Evolutionary conservation across 1,140 invertebrate genomes (phyloP).

Genomic region (Papilio glaucus): DNA sequence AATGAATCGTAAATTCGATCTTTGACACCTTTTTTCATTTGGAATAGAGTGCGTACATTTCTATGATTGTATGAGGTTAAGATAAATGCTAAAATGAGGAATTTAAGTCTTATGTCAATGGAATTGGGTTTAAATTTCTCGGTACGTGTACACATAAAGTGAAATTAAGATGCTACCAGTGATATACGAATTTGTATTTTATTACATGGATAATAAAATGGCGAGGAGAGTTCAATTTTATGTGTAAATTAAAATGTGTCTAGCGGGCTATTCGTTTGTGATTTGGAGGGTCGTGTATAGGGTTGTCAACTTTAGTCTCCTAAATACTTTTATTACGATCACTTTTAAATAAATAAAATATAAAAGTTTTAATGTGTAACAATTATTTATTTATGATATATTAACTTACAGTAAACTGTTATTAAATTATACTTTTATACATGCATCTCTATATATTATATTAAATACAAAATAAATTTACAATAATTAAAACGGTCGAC

Average conservation of each 20-base stretch:
- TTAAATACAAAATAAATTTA: no score
- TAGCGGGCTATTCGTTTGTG: slow-evolving; percentile 55
- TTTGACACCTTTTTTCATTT: slow-evolving; percentile 83
- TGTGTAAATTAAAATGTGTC: slow-evolving; percentile 68
- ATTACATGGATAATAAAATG: slow-evolving; percentile 28
- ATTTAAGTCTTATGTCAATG: slow-evolving; percentile 37
- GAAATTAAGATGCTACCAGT: slow-evolving; percentile 32
- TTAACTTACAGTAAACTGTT: no score
- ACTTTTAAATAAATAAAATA: no score
- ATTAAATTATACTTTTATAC: no score
- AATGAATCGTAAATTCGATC: slow-evolving; percentile 83
- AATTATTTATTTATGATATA: no score
- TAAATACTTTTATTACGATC: no score
- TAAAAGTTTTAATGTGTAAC: no score
- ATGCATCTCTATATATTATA: no score
- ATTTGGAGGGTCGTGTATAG: slow-evolving; percentile 58
- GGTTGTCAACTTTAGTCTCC: slow-evolving; percentile 40
- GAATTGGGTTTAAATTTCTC: slow-evolving; percentile 43
- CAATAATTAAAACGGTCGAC: not conserved
- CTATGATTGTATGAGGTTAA: slow-evolving; percentile 62
- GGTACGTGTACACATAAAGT: slow-evolving; percentile 6
- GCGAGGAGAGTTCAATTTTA: slow-evolving; percentile 31
- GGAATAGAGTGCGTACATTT: slow-evolving; percentile 69
- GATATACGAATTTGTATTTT: slow-evolving; percentile 37
- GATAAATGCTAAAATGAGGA: slow-evolving; percentile 23